phyloP scores from a whole-genome alignment of 1,140 invertebrate species.

The Papilio machaon region DNA sequence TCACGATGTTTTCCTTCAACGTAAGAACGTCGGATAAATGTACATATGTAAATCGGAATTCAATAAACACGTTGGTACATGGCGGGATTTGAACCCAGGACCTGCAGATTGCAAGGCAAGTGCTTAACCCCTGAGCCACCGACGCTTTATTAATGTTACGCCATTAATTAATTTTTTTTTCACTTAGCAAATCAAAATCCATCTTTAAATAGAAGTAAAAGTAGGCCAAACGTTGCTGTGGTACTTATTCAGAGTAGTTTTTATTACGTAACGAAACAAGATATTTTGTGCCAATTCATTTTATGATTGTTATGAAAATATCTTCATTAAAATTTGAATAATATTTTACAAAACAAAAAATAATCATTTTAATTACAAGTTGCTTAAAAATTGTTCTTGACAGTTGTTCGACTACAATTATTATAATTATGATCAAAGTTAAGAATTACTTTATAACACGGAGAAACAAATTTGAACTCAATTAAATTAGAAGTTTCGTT shows the following conservation, averaged over 20 bases:
- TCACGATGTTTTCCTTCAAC: too few species aligned
- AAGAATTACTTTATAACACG: conserved; percentile 17
- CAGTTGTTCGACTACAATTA: conserved; percentile 11
- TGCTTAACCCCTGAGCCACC: too few species aligned
- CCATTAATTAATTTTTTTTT: not conserved
- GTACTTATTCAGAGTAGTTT: conserved; percentile 1
- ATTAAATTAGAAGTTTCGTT: conserved; percentile 17
- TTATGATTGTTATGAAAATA: conserved; percentile 2
- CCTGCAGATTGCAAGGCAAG: too few species aligned
- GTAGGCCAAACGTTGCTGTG: conserved; percentile 8
- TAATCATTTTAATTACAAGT: not conserved
- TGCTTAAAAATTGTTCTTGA: conserved; percentile 10
- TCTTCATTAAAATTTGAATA: not conserved
- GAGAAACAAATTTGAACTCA: conserved; percentile 15
- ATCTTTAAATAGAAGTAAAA: conserved; percentile 17
- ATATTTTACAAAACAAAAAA: not conserved
- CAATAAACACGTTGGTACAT: too few species aligned
- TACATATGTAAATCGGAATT: too few species aligned
- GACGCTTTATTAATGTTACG: not conserved
- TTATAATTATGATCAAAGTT: conserved; percentile 21
- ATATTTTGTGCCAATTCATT: conserved; percentile 8
- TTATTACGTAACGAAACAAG: conserved; percentile 5
- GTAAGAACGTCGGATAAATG: too few species aligned
- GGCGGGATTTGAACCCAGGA: too few species aligned
- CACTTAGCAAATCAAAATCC: conserved; percentile 11